These are phyloP conservation scores for Hyppa rectilinea DNA, from an alignment of 2,888 invertebrate genomes.

Conservation along the genomic window DNA sequence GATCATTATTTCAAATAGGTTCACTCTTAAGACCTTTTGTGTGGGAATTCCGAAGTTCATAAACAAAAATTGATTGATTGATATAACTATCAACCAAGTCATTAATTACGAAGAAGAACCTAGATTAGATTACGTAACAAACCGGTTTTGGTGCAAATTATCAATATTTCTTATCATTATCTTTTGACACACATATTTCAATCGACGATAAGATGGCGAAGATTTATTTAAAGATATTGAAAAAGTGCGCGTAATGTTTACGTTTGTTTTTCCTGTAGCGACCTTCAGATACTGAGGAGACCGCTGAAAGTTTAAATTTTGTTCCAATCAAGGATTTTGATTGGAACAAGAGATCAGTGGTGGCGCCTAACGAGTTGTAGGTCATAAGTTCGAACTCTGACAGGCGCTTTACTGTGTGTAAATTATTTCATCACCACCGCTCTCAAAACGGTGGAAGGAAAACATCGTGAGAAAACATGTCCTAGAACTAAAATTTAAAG, in stretches of 20 bases:
- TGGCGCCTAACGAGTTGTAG: too few species aligned
- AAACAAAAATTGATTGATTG: constrained; percentile 10
- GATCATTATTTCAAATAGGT: too few species aligned
- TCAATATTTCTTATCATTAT: constrained; percentile 7
- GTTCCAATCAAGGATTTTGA: too few species aligned
- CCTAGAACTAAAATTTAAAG: too few species aligned
- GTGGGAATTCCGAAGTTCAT: not conserved
- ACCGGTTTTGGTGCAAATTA: not conserved
- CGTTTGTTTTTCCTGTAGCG: not conserved
- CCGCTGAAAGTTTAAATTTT: not conserved
- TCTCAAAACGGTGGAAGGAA: too few species aligned
- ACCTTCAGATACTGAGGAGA: not conserved
- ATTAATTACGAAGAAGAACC: not conserved
- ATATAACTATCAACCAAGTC: not conserved
- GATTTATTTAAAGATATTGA: not conserved
- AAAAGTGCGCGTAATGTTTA: constrained; percentile 26
- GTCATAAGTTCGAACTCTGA: too few species aligned
- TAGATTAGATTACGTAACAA: not conserved
- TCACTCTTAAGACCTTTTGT: not conserved
- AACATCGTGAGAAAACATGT: too few species aligned
- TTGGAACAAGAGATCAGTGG: too few species aligned
- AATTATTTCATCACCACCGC: too few species aligned
- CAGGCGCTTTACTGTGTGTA: too few species aligned
- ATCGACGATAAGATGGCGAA: constrained; percentile 14
- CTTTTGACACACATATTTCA: constrained; percentile 22